Evolutionary conservation across 2,888 invertebrate species (phyloP), one percentile per base, ranked within the genome.

Genomic region (Hirudinaria manillensis): DNA sequence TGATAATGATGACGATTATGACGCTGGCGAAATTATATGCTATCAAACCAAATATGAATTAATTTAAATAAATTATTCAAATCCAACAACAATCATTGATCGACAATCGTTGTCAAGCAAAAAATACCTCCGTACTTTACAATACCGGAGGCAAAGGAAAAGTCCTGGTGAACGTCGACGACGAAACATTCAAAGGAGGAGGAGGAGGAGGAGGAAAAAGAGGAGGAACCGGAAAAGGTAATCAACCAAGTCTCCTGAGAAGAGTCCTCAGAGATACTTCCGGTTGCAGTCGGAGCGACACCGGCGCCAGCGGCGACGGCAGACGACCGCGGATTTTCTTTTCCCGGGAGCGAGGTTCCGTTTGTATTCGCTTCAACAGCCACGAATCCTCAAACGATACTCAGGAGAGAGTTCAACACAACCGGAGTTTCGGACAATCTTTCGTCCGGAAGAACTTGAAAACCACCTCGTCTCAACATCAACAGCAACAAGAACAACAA

Each of bases 361-460:
- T 61, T 1, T 61, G 61, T n/a, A 61, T 61, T 61, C 61, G 61
- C 29, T 61, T 61, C 61, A 61, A n/a, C 61, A 61, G n/a, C 61
- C 61, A 61, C 61, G 61, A 61, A 7, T 29, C 53, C 13, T 53
- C 53, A 16, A 53, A 53, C 53, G 53, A 53, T 21, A 53, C 24
- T 61, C 13, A 45, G 16, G 13, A 16, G 45, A 10, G 13, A 45
- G 16, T 16, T 45, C 4, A 10, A 19, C 24, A 13, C 29, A 61
- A 61, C 13, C 1, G 29, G 4, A 61, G 61, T 21, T 16, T 24
- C 61, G 24, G 61, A 61, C 29, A 16, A 7, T 45, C 45, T 45
- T 45, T 45, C 16, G 13, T 10, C 1, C 45, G 45, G 13, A 45
- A 45, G 45, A 36, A n/a, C n/a, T n/a, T n/a, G n/a, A n/a, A 36